Base-by-base conservation (phyloP, 2,113 vertebrate genomes). In the Anguilla rostrata region DNA sequence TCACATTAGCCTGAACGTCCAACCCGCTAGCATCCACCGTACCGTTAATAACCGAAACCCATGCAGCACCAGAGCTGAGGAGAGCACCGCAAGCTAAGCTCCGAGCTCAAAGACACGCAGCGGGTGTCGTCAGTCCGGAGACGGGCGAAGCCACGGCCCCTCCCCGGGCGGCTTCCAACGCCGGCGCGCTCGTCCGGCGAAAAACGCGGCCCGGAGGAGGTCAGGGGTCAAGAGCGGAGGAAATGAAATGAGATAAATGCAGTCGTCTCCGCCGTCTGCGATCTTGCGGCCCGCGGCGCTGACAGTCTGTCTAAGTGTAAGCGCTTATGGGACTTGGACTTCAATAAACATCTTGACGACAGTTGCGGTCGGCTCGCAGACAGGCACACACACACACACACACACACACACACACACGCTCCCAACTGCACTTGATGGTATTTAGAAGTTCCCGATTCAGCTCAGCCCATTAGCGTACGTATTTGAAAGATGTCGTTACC, bases 21-120 rank as follows among this genome's bases (percentile, higher is more conserved):
- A 90, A 87, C 90, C 85, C 87, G 60, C 87, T 90, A 90, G 88
- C 88, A 89, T 86, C 88, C 87, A 90, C 92, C 92, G 92, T 92
- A 86, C 91, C 66, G 86, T 87, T 94, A 93, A 94, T 93, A 91
- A 93, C 88, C 86, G 88, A 89, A 88, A 91, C 86, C 89, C 83
- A 88, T 88, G 89, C 90, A 92, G 90, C 89, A 93, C 90, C 81
- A 85, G 83, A 86, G 90, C 83, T 83, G 84, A 81, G n/a, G 16
- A 88, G 88, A 91, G 88, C 39, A 5, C 14, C 12, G 49, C 18
- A 8, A n/a, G 20, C 39, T 39, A 79, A 53, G 41, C 84, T 5
- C 29, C 39, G 26, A 39, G n/a, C 60, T 39, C n/a, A 34, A 34
- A 18, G 14, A 66, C 83, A 39, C 46, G 34, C 78, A 39, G 15